Percentiles rank a stretch among this genome's conserved stretches.
Evolutionary conservation across 2,797 vertebrate species (phyloP).

Genomic region (Anisognathus igniventris): DNA sequence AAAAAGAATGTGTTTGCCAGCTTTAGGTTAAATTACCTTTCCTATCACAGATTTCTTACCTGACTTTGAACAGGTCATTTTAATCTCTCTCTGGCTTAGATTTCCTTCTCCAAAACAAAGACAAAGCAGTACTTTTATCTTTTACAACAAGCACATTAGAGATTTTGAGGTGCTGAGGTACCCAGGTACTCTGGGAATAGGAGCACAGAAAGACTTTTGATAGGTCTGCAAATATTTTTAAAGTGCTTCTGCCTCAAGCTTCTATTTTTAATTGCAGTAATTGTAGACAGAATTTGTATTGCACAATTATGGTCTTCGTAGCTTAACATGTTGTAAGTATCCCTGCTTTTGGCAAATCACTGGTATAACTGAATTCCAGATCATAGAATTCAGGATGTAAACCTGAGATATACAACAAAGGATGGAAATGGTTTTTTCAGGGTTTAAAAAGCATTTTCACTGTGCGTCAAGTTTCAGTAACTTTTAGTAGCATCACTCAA

Average conservation of each 20-base stretch:
- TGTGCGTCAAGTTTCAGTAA: not conserved
- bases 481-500: not conserved
- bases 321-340: not conserved
- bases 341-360: not conserved
- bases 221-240: constrained; percentile 48
- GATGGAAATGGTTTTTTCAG: not conserved
- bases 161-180: constrained; percentile 31
- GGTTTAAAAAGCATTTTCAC: not conserved
- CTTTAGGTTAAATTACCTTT: constrained; percentile 14
- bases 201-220: not conserved
- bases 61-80: constrained; percentile 41
- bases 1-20: not conserved
- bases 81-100: constrained; percentile 21
- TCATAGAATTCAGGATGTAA: not conserved
- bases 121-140: constrained; percentile 23
- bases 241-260: constrained; percentile 12
- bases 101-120: constrained; percentile 7
- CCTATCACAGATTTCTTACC: not conserved
- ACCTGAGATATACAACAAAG: not conserved
- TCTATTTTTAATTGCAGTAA: constrained; percentile 32
- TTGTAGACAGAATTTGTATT: not conserved
- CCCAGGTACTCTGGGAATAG: not conserved
- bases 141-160: constrained; percentile 29
- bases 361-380: not conserved
- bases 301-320: not conserved